A percentile compares a stretch with the other conserved stretches of the same genome.
Evolutionary conservation across 2,888 invertebrate species (phyloP).

Genomic region (Amaurobius ferox): DNA sequence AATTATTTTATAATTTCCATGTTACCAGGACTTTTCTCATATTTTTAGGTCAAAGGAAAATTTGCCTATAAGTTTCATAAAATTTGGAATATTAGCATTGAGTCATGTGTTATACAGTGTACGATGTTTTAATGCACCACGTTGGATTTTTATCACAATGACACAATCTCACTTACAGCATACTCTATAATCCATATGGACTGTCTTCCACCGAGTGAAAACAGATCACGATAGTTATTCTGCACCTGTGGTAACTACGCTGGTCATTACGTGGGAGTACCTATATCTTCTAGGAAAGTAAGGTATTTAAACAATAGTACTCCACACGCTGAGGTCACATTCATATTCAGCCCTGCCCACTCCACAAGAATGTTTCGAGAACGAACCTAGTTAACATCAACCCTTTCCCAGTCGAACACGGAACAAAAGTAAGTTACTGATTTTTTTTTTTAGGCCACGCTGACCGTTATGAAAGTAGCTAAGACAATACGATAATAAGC

Average conservation of each 20-base stretch:
- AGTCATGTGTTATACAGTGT: no score
- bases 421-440: not conserved
- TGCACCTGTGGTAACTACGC: not conserved
- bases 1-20: no score
- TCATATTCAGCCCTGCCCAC: constrained; percentile 1
- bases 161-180: no score
- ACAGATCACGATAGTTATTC: not conserved
- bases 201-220: no score
- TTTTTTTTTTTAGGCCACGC: constrained; percentile 3
- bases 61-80: no score
- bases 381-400: not conserved
- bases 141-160: no score
- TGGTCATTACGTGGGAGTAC: not conserved
- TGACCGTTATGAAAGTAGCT: constrained; percentile 1
- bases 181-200: no score
- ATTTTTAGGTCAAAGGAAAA: no score
- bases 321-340: not conserved
- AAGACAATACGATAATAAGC: not conserved
- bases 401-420: not conserved
- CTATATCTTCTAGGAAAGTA: not conserved
- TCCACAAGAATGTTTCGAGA: not conserved
- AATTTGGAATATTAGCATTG: no score
- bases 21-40: no score
- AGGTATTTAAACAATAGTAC: constrained; percentile 5
- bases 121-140: no score